Base-by-base conservation (phyloP, 1,140 invertebrate species). In the Acyrthosiphon pisum region DNA sequence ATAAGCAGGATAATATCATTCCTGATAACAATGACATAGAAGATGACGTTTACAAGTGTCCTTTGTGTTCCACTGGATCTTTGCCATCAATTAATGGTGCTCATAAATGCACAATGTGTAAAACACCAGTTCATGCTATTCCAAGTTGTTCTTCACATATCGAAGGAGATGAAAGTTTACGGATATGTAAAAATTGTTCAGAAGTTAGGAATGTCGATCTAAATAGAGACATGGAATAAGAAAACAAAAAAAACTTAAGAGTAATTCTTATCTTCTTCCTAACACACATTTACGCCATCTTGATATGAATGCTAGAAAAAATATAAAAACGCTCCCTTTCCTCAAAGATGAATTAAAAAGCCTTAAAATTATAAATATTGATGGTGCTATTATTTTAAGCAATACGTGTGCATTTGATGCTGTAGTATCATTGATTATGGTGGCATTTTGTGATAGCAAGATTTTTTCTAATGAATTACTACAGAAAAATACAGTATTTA, bases 201-300 rank as follows among this genome's bases (percentile, higher is more conserved):
- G 22, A 86, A n/a, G 84, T 86, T n/a, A 9, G 44, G 0, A 86
- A 86, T 44, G 20, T 23, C 20, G 18, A 86, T 86, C 18, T 30
- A 14, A 30, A 44, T 2, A 20, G 44, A 88, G 22, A 48, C 48
- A 48, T 88, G 84, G 86, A 88, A 48, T 48, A 37, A 18, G 18
- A 88, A 48, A 48, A 23, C 86, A 48, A 88, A 88, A 50, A 87
- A 50, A 50, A 1, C 37, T 83, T 83, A 88, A 88, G 1, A 50
- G 86, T 18, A 88, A 88, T 88, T 88, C 44, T 18, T 88, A 88
- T n/a, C 48, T 88, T 48, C 30, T 88, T 14, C 86, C 86, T 7
- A 88, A 88, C 48, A 46, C 86, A 6, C 48, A 88, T 50, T 88
- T 88, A 88, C 41, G 86, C 7, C 86, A 48, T 48, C 30, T 88